Evolutionary conservation across 2,113 vertebrate genomes (phyloP).

Genomic region (Steatornis caripensis): DNA sequence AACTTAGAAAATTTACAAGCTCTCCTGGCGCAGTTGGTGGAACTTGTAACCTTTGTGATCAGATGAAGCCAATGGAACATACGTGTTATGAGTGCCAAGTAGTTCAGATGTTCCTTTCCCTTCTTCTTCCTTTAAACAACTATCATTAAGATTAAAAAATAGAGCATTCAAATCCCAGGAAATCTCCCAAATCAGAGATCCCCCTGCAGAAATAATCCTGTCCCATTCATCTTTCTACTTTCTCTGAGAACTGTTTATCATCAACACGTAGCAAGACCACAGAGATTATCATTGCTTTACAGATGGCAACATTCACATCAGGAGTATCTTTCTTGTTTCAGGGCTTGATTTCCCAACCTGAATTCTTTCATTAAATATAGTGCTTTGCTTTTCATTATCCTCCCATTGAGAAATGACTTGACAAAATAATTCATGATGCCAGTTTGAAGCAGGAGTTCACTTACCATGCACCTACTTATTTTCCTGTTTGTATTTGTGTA

Average conservation of each 20-base stretch:
- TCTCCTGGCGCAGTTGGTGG: neutral
- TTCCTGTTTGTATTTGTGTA: neutral
- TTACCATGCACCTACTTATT: neutral
- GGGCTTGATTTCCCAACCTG: neutral
- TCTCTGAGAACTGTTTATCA: neutral
- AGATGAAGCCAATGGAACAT: neutral
- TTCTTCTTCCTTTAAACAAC: neutral
- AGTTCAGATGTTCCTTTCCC: neutral
- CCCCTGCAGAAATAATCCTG: neutral
- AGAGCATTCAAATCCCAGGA: neutral
- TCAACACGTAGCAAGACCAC: neutral
- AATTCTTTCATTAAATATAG: neutral
- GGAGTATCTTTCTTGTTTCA: neutral
- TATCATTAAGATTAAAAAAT: neutral
- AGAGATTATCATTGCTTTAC: neutral
- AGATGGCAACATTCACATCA: neutral
- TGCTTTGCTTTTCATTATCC: neutral
- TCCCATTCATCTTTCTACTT: neutral
- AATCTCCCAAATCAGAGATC: neutral
- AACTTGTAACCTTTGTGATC: neutral
- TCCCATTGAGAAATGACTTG: neutral
- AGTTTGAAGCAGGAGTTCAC: neutral
- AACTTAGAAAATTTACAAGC: neutral
- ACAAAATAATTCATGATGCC: neutral
- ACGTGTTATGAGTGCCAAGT: neutral